phyloP scores from a whole-genome alignment of 2,888 invertebrate genomes.

The Chrysolina oricalcia region DNA sequence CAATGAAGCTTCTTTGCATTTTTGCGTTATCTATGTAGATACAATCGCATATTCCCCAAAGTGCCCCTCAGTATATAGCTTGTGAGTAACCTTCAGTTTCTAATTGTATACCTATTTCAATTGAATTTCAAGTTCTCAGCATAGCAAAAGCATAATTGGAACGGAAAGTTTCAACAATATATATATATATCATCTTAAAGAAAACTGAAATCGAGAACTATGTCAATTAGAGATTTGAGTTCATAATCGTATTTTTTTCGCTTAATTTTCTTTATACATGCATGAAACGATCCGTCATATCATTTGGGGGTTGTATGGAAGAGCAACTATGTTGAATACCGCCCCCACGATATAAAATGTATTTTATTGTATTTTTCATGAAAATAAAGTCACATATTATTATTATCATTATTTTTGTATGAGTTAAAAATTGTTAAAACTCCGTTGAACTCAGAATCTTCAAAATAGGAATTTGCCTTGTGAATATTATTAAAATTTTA shows the following conservation, averaged over 20 bases:
- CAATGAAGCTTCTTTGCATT: neutral
- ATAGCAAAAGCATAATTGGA: neutral
- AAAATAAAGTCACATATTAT: no score
- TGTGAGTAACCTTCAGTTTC: neutral
- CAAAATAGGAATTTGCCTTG: neutral
- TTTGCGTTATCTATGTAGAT: neutral
- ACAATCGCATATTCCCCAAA: neutral
- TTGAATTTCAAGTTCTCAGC: neutral
- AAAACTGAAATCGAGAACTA: neutral
- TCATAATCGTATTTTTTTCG: neutral
- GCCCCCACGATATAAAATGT: no score
- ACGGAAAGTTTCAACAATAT: neutral
- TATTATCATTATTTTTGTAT: no score
- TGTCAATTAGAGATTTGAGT: conserved; percentile 11
- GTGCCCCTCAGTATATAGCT: neutral
- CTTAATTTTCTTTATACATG: neutral
- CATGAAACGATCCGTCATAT: no score
- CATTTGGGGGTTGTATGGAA: neutral
- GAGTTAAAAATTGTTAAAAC: neutral
- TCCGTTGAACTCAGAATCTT: neutral
- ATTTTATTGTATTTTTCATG: no score
- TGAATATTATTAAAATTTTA: neutral
- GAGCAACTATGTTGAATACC: no score
- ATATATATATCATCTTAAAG: neutral
- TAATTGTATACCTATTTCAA: neutral